Base-by-base conservation (phyloP, 2,113 vertebrate species). In the Anguilla japonica region DNA sequence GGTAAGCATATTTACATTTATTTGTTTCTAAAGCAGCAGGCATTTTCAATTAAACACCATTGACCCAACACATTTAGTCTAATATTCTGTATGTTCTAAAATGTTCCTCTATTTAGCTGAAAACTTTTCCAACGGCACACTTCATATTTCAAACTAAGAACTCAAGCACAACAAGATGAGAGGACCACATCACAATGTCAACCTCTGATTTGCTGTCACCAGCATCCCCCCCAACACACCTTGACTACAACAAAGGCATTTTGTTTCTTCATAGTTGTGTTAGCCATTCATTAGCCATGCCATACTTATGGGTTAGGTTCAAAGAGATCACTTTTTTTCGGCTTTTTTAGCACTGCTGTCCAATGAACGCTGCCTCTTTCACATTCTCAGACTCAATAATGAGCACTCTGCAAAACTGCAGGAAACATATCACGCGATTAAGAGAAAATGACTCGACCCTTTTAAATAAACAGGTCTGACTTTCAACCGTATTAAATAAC, bases 391-490 rank as follows among this genome's bases (percentile, higher is more conserved):
- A 91, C 80, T 85, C 82, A 86, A 93, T 94, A 94, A 94, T 92
- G 93, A 95, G 92, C 92, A 90, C 84, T 90, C 84, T 91, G 90
- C 91, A 92, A 93, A 94, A 94, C 89, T 91, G 93, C 92, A 94
- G 94, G 93, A 95, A 94, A 95, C 93, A 92, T 88, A 85, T 92
- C 91, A 93, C 90, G 93, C 93, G 93, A 95, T 94, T 93, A 94
- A 91, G 89, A 92, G 86, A 89, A 90, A 90, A 92, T 90, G 75
- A 89, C 91, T 89, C 92, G 92, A 90, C 93, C 94, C 91, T 91
- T 95, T 93, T 93, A 95, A 93, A 95, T 95, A 94, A 95, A 95
- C 91, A 91, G 82, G 89, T 90, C 89, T 89, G 93, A 94, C 91
- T 94, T 81, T 90, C 89, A 93, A 90, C 93, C 93, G 91, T 93